phyloP scores from a whole-genome alignment of 2,888 invertebrate genomes.

The Limnephilus marmoratus region DNA sequence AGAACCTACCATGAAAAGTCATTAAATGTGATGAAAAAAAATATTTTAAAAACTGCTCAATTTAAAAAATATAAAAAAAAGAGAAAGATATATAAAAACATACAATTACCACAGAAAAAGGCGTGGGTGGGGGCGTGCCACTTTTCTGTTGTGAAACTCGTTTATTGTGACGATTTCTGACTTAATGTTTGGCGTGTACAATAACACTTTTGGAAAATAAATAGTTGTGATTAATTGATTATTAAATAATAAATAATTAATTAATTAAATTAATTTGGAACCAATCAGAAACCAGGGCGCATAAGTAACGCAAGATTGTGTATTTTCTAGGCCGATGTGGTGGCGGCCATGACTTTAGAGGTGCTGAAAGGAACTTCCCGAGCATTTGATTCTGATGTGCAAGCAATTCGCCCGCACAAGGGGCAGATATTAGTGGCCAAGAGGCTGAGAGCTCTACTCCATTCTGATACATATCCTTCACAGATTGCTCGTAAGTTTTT shows the following conservation, averaged over 20 bases:
- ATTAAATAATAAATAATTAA: no score
- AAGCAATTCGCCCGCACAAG: slow-evolving; percentile 79
- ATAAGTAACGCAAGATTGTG: not conserved
- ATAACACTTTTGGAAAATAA: not conserved
- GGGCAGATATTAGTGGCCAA: slow-evolving; percentile 80
- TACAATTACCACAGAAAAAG: no score
- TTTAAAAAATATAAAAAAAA: no score
- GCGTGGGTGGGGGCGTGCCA: no score
- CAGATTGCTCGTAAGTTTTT: slow-evolving; percentile 77
- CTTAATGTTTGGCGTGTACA: no score
- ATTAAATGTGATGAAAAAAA: no score
- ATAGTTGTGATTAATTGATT: not conserved
- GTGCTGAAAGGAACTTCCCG: slow-evolving; percentile 81
- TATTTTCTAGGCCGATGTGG: slow-evolving; percentile 76
- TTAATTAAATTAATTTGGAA: not conserved
- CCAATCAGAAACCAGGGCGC: not conserved
- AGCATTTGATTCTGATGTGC: slow-evolving; percentile 81
- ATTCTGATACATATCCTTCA: slow-evolving; percentile 80
- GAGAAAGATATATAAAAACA: no score
- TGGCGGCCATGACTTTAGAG: slow-evolving; percentile 81
- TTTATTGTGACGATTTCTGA: no score
- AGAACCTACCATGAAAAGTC: no score
- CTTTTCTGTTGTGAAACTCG: no score
- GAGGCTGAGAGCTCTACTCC: slow-evolving; percentile 78
- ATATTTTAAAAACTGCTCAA: no score